Percentiles rank a stretch among this genome's conserved stretches.
These are phyloP conservation scores for Chaenocephalus aceratus DNA, from an alignment of 2,113 vertebrate genomes.

Conservation along the genomic window DNA sequence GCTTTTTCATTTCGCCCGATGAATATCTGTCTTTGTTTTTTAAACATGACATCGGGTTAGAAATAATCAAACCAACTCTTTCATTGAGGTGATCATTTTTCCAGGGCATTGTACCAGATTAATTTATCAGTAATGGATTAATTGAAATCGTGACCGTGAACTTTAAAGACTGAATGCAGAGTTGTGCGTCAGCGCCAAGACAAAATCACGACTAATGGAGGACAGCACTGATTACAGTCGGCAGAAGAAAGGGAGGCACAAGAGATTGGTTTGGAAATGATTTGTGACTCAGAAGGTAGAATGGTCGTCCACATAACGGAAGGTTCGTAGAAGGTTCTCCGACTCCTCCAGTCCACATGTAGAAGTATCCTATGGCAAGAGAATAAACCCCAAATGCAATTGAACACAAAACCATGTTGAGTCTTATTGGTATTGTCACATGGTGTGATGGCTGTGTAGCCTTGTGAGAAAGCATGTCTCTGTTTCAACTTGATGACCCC, in stretches of 20 bases:
- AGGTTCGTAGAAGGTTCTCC: too few species aligned
- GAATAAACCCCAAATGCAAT: too few species aligned
- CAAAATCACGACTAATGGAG: slow-evolving; percentile 15
- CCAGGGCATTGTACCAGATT: neutral
- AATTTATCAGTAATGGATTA: slow-evolving; percentile 48
- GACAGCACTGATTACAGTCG: neutral
- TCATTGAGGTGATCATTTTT: slow-evolving; percentile 18
- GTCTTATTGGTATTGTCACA: too few species aligned
- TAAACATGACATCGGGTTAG: slow-evolving; percentile 45
- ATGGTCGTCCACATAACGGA: too few species aligned
- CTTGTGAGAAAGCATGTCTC: too few species aligned
- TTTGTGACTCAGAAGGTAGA: neutral
- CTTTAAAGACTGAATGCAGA: slow-evolving; percentile 11
- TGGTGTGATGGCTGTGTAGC: too few species aligned
- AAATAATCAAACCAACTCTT: slow-evolving; percentile 48
- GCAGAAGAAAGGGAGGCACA: neutral
- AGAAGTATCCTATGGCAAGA: too few species aligned
- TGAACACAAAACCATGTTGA: neutral
- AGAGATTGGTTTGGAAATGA: neutral
- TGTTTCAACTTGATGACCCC: too few species aligned
- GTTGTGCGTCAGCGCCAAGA: neutral
- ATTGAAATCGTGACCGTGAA: slow-evolving; percentile 40
- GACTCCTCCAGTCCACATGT: too few species aligned
- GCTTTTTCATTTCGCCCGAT: slow-evolving; percentile 43
- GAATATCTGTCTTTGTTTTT: slow-evolving; percentile 64